Base-by-base conservation (phyloP, 1,140 invertebrate genomes). In the Proales similis region DNA sequence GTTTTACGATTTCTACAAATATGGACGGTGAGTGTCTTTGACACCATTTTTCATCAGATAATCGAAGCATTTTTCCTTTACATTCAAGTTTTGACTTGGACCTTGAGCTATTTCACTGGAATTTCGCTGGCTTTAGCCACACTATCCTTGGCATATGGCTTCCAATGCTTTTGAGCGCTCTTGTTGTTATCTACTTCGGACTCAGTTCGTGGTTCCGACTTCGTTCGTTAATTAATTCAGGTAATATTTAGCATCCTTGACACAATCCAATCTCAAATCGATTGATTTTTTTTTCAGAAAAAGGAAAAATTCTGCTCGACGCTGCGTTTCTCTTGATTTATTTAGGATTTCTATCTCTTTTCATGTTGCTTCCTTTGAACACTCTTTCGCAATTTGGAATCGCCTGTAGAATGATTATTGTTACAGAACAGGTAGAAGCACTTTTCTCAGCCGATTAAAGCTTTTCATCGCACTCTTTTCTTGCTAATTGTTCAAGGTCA, bases 1-100 rank as follows among this genome's bases (percentile, higher is more conserved):
- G 7, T 77, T 83, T 7, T 81, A 82, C 65, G 87, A 89, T 70
- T 79, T 85, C 64, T 73, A 86, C 20, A 80, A 85, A 64, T 80
- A 79, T 63, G 85, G 85, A 70, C 82, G 80, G 86, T 86, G 22
- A 39, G 9, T 3, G 2, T 12, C 45, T 6, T n/a, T 43, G 12
- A 2, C 20, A 33, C 9, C 12, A 65, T 9, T 19, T 45, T 46
- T 17, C 3, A 14, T 36, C 1, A 20, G 42, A 61, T 57, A 62
- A 27, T 30, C 38, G 32, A 9, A 49, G 4, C 36, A 66, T 66
- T 29, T 53, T 33, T 17, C 42, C 26, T 36, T 19, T 57, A 27
- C 67, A 19, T 75, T 76, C 11, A 68, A 83, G 80, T 60, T 51
- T 79, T 3, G 74, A 74, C 64, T 67, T 82, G 4, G 81, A 82